Evolutionary conservation across 1,140 invertebrate genomes (phyloP), one percentile per base, ranked within the genome.

Genomic region (Drosophila parabipectinata): DNA sequence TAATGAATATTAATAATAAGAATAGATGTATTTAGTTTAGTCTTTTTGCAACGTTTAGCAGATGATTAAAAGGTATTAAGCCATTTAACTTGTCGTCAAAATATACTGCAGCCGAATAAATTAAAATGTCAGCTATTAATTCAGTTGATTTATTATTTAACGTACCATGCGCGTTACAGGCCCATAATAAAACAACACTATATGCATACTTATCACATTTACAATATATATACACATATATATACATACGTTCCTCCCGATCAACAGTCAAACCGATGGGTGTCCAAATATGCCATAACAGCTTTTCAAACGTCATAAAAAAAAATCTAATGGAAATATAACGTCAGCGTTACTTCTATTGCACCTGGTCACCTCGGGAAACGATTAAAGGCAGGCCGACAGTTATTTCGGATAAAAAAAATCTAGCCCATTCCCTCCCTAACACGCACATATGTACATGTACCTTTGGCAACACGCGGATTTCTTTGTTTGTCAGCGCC

Each of bases 121-220:
- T 10, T 32, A 48, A 12, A 24, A 41, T 32, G 30, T 21, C 44
- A 58, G 45, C 15, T 14, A 48, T 48, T 32, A 9, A 18, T 52
- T 67, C 21, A 41, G 45, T 44, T 51, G n/a, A 14, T 64, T 64
- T 52, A 14, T 15, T 66, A 62, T 44, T 34, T 26, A 32, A 67
- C 15, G 45, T 64, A 26, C 4, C 59, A 67, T 67, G 59, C 63
- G 60, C 30, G 45, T 53, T n/a, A 47, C 12, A 44, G 48, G 26
- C 48, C 47, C 60, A 66, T 34, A 62, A 47, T 67, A 67, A 67
- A 50, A 44, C 34, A 37, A 45, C 60, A 67, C 60, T 53, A 67
- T 67, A 52, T 64, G 47, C 60, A 67, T 64, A 64, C 63, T 34
- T 47, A 67, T 67, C 63, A 67, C 63, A 67, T 53, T 50, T 41